Evolutionary conservation across 2,797 vertebrate genomes (phyloP), one percentile per base, ranked within the genome.

Genomic region (Hephaestus fuliginosus): DNA sequence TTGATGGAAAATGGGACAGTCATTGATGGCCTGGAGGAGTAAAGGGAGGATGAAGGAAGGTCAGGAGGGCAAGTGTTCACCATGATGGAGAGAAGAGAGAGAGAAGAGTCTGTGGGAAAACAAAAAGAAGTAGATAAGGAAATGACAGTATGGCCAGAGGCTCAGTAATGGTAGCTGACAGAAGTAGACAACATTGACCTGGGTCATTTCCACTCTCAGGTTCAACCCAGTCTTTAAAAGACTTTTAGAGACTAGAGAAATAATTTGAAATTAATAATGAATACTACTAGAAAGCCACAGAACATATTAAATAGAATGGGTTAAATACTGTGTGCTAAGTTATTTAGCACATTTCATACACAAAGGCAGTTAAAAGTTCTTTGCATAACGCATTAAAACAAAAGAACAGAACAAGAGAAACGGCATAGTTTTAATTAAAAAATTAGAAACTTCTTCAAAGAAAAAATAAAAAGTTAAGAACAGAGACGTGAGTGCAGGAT

Each of bases 131-230:
- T 22, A 52, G 48, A 62, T 43, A 56, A 51, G 72, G 33, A 44
- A 53, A 68, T 53, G 33, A 65, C 62, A 51, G 55, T 7, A 1
- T 5, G 36, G 28, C 68, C 20, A 43, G 49, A 20, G 15, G 72
- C 20, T 75, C 15, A 39, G 51, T 55, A 30, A 56, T 44, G 20
- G 28, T 10, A n/a, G 22, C 20, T 55, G 20, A 65, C 58, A 52
- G 57, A 70, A 60, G 36, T 20, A 36, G 66, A 70, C 74, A 70
- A 44, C 43, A 33, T 36, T 65, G 30, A 65, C 48, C 11, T 17
- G n/a, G 39, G 39, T 58, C 44, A 57, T 22, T 56, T n/a, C 43
- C 25, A 39, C 49, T 60, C 18, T 53, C 28, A 39, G 33, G 36
- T 58, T 64, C 11, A 62, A 49, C 30, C 55, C 18, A 4, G 18